phyloP scores from a whole-genome alignment of 2,888 invertebrate species.

The Apodemia mormo region DNA sequence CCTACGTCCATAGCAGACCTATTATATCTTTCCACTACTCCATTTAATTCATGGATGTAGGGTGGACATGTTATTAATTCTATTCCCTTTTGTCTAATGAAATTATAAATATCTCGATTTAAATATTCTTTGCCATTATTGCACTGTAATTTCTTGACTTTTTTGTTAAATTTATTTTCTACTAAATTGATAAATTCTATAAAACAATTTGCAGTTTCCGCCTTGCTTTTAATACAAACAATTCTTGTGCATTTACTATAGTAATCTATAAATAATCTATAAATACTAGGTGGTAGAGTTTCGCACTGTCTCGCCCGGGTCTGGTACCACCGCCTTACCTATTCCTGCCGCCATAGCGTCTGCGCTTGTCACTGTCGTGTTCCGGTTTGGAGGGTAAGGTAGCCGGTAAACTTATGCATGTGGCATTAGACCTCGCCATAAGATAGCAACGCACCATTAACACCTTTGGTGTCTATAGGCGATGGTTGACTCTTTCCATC shows the following conservation, averaged over 20 bases:
- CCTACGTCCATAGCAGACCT: constrained; percentile 35
- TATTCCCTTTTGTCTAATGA: constrained; percentile 40
- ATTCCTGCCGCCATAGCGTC: no score
- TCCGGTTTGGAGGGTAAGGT: no score
- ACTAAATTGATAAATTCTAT: constrained; percentile 38
- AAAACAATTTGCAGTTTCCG: constrained; percentile 35
- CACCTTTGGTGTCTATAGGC: no score
- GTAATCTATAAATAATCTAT: constrained; percentile 43
- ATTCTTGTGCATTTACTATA: constrained; percentile 39
- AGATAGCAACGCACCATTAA: no score
- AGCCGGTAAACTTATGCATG: no score
- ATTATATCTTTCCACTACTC: constrained; percentile 42
- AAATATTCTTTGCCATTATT: constrained; percentile 42
- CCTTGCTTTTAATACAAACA: constrained; percentile 39
- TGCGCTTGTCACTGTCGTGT: no score
- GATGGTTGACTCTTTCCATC: no score
- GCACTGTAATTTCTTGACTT: constrained; percentile 38
- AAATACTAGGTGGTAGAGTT: no score
- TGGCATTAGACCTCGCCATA: no score
- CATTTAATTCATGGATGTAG: constrained; percentile 41
- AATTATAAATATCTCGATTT: constrained; percentile 38
- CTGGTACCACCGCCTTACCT: no score
- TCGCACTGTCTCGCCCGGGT: no score
- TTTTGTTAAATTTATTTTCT: constrained; percentile 37
- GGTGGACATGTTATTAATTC: constrained; percentile 35